Conservation (phyloP, 1,140 invertebrate species). For the Vollenhovia emeryi region DNA sequence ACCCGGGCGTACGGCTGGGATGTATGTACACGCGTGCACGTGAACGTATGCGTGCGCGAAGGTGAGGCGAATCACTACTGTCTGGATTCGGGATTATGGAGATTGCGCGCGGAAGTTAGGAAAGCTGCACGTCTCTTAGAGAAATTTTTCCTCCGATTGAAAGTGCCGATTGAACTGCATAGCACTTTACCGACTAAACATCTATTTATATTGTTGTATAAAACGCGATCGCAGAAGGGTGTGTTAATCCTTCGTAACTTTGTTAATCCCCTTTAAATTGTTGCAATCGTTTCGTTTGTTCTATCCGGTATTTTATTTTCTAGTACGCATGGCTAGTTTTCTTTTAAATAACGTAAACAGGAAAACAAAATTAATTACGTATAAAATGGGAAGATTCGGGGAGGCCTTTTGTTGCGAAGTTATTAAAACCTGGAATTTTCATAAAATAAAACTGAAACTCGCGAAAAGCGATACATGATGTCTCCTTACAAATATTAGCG, state of each 20-base stretch:
- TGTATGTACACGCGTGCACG: background rate
- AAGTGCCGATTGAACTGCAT: background rate
- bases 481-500: background rate
- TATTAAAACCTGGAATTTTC: background rate
- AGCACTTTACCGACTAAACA: background rate
- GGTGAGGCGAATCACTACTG: conserved; percentile 43
- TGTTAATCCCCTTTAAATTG: background rate
- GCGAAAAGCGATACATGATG: too few species aligned
- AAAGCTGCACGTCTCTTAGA: conserved; percentile 12
- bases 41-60: background rate
- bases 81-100: conserved; percentile 58
- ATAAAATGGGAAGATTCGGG: background rate
- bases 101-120: conserved; percentile 38
- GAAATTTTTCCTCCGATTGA: conserved; percentile 8
- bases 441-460: too few species aligned
- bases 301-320: background rate
- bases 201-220: background rate
- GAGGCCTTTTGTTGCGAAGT: background rate
- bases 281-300: background rate
- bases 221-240: background rate
- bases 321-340: background rate
- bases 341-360: background rate
- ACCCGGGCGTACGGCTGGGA: conserved; percentile 13
- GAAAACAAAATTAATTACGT: background rate
- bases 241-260: background rate